phyloP scores from a whole-genome alignment of 2,797 vertebrate genomes.

The Arnoldichthys spilopterus region DNA sequence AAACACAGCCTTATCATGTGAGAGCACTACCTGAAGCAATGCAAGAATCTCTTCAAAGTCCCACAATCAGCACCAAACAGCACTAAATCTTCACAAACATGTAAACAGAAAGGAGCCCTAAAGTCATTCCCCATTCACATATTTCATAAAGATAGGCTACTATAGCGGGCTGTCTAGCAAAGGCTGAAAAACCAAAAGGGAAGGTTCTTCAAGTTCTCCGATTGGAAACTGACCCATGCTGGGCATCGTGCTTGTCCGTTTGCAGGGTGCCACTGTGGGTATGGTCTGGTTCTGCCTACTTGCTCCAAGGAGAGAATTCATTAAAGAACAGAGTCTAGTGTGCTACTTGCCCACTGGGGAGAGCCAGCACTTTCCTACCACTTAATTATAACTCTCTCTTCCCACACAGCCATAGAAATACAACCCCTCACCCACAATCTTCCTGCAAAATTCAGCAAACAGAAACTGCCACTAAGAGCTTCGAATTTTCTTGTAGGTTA shows the following conservation, averaged over 20 bases:
- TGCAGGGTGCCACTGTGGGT: slow-evolving; percentile 26
- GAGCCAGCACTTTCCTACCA: slow-evolving; percentile 24
- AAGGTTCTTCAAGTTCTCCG: neutral
- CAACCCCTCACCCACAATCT: neutral
- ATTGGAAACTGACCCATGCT: neutral
- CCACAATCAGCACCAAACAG: neutral
- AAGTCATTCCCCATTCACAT: neutral
- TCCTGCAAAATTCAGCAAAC: neutral
- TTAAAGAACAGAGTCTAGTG: slow-evolving; percentile 17
- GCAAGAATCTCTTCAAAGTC: neutral
- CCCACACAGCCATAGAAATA: slow-evolving; percentile 5
- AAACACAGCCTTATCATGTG: slow-evolving; percentile 4
- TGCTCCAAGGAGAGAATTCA: slow-evolving; percentile 27
- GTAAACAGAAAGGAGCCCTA: neutral
- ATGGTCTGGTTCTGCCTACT: neutral
- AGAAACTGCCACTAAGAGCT: slow-evolving; percentile 7
- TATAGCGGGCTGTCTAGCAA: neutral
- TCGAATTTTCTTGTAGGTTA: slow-evolving; percentile 15
- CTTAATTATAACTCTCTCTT: slow-evolving; percentile 33
- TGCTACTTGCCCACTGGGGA: slow-evolving; percentile 9
- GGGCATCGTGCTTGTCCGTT: neutral
- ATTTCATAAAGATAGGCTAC: neutral
- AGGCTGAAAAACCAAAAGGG: neutral
- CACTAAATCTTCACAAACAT: neutral
- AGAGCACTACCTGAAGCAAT: neutral